Evolutionary conservation across 1,140 invertebrate species (phyloP).

Genomic region (Formica selysi): DNA sequence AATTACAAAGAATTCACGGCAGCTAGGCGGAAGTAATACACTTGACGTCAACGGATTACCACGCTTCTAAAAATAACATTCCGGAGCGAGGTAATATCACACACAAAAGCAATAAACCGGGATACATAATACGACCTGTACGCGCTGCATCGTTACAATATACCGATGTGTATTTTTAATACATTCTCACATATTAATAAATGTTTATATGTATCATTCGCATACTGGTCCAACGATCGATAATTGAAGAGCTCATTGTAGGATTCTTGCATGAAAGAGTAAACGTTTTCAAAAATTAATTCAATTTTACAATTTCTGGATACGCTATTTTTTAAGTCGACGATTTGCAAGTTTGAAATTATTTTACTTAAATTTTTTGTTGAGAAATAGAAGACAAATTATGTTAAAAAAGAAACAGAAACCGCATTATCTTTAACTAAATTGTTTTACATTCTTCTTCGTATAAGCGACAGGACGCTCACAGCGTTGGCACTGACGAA

Average conservation of each 20-base stretch:
- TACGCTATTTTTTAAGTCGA: background rate
- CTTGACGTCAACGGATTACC: conserved; percentile 55
- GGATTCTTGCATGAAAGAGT: background rate
- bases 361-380: background rate
- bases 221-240: conserved; percentile 20
- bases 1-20: conserved; percentile 56
- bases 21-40: conserved; percentile 58
- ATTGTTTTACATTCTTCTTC: background rate
- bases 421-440: background rate
- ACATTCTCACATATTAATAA: conserved; percentile 1
- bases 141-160: conserved; percentile 30
- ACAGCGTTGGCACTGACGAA: conserved; percentile 12
- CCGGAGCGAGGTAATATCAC: conserved; percentile 41
- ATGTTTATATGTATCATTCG: background rate
- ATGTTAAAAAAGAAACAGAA: background rate
- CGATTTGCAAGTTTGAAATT: background rate
- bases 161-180: conserved; percentile 47
- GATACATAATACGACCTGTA: conserved; percentile 54
- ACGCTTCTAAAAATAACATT: conserved; percentile 58
- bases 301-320: background rate
- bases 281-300: conserved; percentile 22
- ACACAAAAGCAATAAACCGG: conserved; percentile 53
- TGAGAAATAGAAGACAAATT: no score
- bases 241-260: conserved; percentile 10
- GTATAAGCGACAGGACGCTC: background rate